These are phyloP conservation scores for Catocala nupta DNA, from an alignment of 2,888 invertebrate genomes.

Conservation along the genomic window DNA sequence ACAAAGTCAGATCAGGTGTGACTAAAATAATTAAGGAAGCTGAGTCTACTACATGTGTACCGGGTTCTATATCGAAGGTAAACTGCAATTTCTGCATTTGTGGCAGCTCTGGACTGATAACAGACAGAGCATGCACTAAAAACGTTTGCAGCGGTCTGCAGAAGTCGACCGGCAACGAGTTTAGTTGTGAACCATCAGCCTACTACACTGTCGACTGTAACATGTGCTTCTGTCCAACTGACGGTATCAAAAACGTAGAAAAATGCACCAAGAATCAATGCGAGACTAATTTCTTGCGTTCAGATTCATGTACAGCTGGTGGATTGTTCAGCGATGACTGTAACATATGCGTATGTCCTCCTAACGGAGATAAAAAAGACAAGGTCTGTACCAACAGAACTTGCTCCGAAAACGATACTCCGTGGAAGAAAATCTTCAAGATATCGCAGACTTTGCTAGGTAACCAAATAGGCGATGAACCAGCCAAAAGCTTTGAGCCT, in stretches of 20 bases:
- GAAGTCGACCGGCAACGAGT: slow-evolving; percentile 42
- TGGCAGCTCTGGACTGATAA: slow-evolving; percentile 64
- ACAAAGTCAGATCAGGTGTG: neutral
- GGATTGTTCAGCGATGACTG: slow-evolving; percentile 77
- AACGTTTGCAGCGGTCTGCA: slow-evolving; percentile 59
- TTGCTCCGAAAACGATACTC: slow-evolving; percentile 61
- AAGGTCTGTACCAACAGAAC: slow-evolving; percentile 71
- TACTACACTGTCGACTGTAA: slow-evolving; percentile 82
- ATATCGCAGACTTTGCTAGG: slow-evolving; percentile 63
- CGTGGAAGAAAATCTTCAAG: slow-evolving; percentile 70
- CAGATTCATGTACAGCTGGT: slow-evolving; percentile 69
- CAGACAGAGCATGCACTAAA: slow-evolving; percentile 71
- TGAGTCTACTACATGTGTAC: slow-evolving; percentile 58
- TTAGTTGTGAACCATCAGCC: slow-evolving; percentile 72
- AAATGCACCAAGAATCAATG: slow-evolving; percentile 81
- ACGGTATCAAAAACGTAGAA: slow-evolving; percentile 76
- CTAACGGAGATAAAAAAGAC: slow-evolving; percentile 70
- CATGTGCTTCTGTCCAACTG: slow-evolving; percentile 72
- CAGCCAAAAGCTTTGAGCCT: slow-evolving; percentile 64
- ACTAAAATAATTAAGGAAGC: slow-evolving; percentile 12
- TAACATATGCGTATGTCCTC: slow-evolving; percentile 80
- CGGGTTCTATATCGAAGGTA: slow-evolving; percentile 70
- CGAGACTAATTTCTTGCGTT: slow-evolving; percentile 68
- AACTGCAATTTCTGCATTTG: slow-evolving; percentile 83
- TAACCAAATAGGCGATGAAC: slow-evolving; percentile 53